These are phyloP conservation scores for Xiphophorus maculatus DNA, from an alignment of 2,113 vertebrate genomes.

Conservation along the genomic window DNA sequence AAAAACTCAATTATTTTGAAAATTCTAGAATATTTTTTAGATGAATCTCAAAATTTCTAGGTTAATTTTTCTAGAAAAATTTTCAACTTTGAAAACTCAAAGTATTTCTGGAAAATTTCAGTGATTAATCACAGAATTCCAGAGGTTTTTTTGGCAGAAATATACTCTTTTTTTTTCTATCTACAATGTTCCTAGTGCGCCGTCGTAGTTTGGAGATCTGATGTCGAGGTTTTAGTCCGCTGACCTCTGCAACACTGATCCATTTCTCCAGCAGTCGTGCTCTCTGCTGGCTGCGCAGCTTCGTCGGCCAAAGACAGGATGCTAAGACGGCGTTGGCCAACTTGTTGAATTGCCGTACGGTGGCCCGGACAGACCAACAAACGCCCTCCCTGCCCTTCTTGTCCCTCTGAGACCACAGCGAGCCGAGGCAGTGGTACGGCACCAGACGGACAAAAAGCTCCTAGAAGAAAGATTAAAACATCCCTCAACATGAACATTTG, in stretches of 20 bases:
- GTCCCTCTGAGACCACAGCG: conserved; percentile 89
- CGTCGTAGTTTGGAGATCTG: neutral
- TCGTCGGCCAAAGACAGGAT: conserved; percentile 84
- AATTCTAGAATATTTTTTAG: no score
- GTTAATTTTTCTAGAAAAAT: no score
- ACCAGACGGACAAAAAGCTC: conserved; percentile 89
- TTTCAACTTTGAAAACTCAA: no score
- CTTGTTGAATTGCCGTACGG: conserved; percentile 90
- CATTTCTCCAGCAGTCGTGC: conserved; percentile 90
- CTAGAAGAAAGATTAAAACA: conserved; percentile 62
- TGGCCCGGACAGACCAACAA: conserved; percentile 89
- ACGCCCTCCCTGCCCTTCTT: conserved; percentile 85
- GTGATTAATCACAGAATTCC: no score
- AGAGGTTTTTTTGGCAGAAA: no score
- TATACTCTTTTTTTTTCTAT: no score
- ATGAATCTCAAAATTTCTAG: no score
- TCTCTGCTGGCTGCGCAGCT: conserved; percentile 85
- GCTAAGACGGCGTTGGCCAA: conserved; percentile 86
- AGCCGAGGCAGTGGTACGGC: conserved; percentile 91
- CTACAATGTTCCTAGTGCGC: no score
- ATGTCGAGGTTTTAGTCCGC: neutral
- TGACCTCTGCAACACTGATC: conserved; percentile 90
- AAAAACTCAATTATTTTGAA: no score
- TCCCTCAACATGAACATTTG: neutral
- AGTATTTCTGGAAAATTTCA: no score